Percentiles rank a stretch among this genome's conserved stretches.
Evolutionary conservation across 2,888 invertebrate genomes (phyloP).

Genomic region (Sesia apiformis): DNA sequence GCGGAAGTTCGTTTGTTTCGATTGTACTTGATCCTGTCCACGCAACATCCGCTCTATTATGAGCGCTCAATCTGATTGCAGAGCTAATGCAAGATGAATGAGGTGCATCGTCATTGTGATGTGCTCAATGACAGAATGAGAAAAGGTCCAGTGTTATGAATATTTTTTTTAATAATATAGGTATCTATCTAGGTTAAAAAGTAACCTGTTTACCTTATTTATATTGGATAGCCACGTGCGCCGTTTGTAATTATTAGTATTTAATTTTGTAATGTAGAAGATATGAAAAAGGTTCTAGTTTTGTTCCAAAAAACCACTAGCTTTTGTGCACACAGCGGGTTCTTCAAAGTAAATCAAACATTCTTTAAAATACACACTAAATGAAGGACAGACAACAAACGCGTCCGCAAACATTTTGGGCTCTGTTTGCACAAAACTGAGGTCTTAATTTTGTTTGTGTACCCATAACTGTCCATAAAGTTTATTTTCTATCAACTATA

Average conservation of each 20-base stretch:
- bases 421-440: conserved; percentile 45
- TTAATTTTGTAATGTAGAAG: background rate
- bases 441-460: conserved; percentile 24
- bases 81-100: conserved; percentile 12
- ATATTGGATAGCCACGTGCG: too few species aligned
- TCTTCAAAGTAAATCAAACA: conserved; percentile 53
- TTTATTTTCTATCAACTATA: too few species aligned
- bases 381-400: conserved; percentile 51
- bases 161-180: too few species aligned
- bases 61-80: conserved; percentile 28
- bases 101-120: background rate
- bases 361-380: conserved; percentile 36
- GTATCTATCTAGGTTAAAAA: too few species aligned
- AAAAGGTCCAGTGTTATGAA: too few species aligned
- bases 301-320: conserved; percentile 11
- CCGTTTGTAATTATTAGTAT: too few species aligned
- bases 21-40: conserved; percentile 35
- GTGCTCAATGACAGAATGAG: background rate
- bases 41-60: conserved; percentile 59
- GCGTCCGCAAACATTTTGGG: conserved; percentile 57
- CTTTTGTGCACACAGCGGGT: conserved; percentile 44
- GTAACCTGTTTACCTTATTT: too few species aligned
- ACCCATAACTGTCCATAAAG: background rate
- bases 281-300: background rate
- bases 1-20: conserved; percentile 50